Evolutionary conservation across 2,888 invertebrate genomes (phyloP), one percentile per base, ranked within the genome.

Genomic region (Calliphora vomitoria): DNA sequence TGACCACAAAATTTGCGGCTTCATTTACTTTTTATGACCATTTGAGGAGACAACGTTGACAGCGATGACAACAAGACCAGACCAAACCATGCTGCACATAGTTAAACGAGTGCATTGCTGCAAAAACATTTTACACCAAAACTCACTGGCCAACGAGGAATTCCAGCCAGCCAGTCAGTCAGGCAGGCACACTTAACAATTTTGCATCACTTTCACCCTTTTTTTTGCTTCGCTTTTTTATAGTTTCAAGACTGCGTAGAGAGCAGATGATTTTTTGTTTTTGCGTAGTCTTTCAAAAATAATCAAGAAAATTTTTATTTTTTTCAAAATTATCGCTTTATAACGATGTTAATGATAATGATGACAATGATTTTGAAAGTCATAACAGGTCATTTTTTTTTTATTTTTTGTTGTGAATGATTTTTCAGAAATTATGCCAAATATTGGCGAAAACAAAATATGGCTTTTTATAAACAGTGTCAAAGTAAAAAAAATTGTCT

Each of bases 131-230:
- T 25, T 1, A 38, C 31, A 72, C 18, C 20, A 55, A 47, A 55
- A 78, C 5, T 60, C 15, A 47, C 20, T 75, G 82, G n/a, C 64
- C 58, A 78, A 31, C 50, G 50, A 66, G 53, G 72, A 83, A 72
- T 81, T 75, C 18, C 50, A 47, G 31, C 13, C 44, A 13, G 11
- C 11, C 44, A 44, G 44, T 2, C 41, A 41, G n/a, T 5, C n/a
- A 25, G 31, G 0, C 66, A 47, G 35, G 64, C 83, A 66, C 83
- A 68, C 76, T 80, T 81, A 64, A 83, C 76, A 76, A 81, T 84
- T 82, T 87, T 87, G 76, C 83, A 83, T 76, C 83, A 87, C 86
- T 87, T 87, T 87, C 86, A 81, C 86, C 86, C 76, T 64, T 80
- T 83, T 74, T 86, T 68, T 55, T 44, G 50, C 20, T 15, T 62